Evolutionary conservation across 2,113 vertebrate species (phyloP), one percentile per base, ranked within the genome.

Genomic region (Ictalurus furcatus): DNA sequence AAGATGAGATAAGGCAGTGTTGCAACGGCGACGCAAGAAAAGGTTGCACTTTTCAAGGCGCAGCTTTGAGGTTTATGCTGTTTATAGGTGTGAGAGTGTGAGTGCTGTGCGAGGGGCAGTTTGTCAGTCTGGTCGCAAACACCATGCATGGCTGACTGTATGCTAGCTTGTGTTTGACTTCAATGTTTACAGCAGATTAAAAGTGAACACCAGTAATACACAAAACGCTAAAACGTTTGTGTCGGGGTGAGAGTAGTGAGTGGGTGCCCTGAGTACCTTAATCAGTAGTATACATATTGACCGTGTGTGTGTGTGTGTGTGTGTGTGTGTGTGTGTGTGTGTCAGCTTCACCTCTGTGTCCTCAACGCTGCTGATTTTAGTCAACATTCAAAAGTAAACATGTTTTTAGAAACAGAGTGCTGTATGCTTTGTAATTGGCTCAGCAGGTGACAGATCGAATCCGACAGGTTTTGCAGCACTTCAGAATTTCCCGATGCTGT

Each of bases 381-480:
- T 48, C 83, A 90, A 28, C 21, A 59, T 90, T 88, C 85, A 44
- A 91, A 90, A 86, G 78, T 76, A 89, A 90, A 82, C 78, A 89
- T 92, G 92, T 92, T 95, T 84, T 92, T 91, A 87, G 78, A 92
- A 92, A 92, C 71, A 88, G 58, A 83, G 90, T 84, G 91, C 56
- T 63, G 78, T 30, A 23, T 73, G 65, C 52, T 37, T 67, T 84
- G 40, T 78, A 90, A 91, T 90, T 91, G 93, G 91, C 90, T 90
- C 52, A 61, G 30, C 76, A 80, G 86, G 87, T 91, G 85, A 87
- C 87, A 28, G 52, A 87, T 92, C 93, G 91, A 89, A 93, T 94
- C 89, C 56, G 90, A 94, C 94, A 93, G 94, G 94, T 90, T 91
- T 58, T 82, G 85, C 67, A 86, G 84, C 83, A 90, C 90, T 88